Percentiles rank a stretch among this genome's conserved stretches.
phyloP scores from a whole-genome alignment of 1,140 invertebrate species.

The Conopomorpha cramerella region DNA sequence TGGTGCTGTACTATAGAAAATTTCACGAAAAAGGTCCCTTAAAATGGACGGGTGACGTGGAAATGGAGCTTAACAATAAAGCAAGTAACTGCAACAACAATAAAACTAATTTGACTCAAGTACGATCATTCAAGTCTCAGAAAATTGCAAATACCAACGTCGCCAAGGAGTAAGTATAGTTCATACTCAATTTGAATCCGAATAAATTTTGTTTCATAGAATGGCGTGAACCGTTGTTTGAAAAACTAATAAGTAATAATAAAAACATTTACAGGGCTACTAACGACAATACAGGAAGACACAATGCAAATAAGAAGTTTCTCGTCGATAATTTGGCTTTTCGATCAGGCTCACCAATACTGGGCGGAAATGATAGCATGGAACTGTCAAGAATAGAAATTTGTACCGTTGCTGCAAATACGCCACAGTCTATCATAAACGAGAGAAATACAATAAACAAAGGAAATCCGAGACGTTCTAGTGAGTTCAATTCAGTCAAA shows the following conservation, averaged over 20 bases:
- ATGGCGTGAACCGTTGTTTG: slow-evolving; percentile 13
- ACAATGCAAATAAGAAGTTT: slow-evolving; percentile 57
- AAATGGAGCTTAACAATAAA: slow-evolving; percentile 47
- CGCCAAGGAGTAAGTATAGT: no score
- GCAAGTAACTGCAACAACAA: slow-evolving; percentile 8
- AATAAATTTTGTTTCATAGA: slow-evolving; percentile 2
- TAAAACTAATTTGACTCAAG: slow-evolving; percentile 17
- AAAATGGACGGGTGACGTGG: slow-evolving; percentile 32
- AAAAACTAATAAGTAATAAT: no score
- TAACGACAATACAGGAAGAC: no score
- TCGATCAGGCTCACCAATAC: slow-evolving; percentile 49
- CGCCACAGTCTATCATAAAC: slow-evolving; percentile 23
- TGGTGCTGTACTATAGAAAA: slow-evolving; percentile 69
- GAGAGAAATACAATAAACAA: slow-evolving; percentile 34
- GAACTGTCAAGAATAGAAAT: slow-evolving; percentile 51
- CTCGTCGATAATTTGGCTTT: slow-evolving; percentile 54
- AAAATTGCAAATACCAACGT: slow-evolving; percentile 13
- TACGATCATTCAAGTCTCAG: slow-evolving; percentile 34
- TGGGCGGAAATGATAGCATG: slow-evolving; percentile 37
- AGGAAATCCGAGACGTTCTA: slow-evolving; percentile 45
- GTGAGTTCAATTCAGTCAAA: slow-evolving; percentile 44
- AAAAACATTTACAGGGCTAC: no score
- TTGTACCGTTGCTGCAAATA: slow-evolving; percentile 52
- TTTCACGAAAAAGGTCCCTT: slow-evolving; percentile 64
- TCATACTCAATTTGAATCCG: slow-evolving; percentile 12